phyloP scores from a whole-genome alignment of 1,140 invertebrate genomes.

The Platyura marginata region DNA sequence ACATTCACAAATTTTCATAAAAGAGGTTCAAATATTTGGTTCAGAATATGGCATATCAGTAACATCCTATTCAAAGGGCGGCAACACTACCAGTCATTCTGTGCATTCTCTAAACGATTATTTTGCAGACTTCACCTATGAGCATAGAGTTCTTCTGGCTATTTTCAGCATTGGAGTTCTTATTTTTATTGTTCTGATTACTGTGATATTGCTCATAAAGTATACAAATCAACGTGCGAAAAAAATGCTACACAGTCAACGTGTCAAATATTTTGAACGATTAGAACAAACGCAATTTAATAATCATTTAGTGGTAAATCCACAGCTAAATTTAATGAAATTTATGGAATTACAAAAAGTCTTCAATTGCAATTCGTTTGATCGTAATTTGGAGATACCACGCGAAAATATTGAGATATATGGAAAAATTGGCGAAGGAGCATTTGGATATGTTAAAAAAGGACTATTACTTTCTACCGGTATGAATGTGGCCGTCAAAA shows the following conservation, averaged over 20 bases:
- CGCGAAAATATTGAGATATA: constrained; percentile 39
- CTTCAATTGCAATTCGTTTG: neutral
- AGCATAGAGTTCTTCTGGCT: neutral
- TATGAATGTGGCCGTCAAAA: constrained; percentile 58
- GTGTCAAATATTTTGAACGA: neutral
- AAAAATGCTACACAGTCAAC: neutral
- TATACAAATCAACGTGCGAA: neutral
- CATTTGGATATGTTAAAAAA: constrained; percentile 59
- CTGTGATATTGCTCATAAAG: neutral
- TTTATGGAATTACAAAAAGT: neutral
- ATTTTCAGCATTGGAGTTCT: neutral
- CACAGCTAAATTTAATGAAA: neutral
- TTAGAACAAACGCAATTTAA: neutral
- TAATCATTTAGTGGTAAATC: neutral
- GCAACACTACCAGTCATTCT: neutral
- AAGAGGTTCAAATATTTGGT: neutral
- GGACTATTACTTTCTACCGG: constrained; percentile 26
- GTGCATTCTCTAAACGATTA: neutral
- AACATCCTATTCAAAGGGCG: neutral
- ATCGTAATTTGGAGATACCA: constrained; percentile 52
- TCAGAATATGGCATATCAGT: neutral
- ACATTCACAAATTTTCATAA: neutral
- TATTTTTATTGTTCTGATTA: neutral
- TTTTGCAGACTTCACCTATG: neutral
- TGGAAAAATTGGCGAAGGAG: constrained; percentile 56